These are phyloP conservation scores for Elgaria multicarinata DNA, from an alignment of 2,113 vertebrate species.

Conservation along the genomic window DNA sequence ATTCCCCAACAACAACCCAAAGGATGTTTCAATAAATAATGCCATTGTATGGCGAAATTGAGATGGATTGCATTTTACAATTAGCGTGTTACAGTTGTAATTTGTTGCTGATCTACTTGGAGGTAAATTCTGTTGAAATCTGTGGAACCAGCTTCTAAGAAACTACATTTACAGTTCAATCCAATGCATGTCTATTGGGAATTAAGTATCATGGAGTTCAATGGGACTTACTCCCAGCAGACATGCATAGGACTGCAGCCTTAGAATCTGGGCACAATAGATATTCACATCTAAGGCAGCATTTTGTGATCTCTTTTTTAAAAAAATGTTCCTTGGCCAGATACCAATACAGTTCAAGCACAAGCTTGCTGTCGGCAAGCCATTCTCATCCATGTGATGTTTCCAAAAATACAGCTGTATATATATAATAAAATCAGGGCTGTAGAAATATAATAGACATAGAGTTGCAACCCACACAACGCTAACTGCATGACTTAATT, in stretches of 20 bases:
- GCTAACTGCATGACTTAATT: too few species aligned
- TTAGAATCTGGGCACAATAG: not conserved
- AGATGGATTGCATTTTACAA: slow-evolving; percentile 29
- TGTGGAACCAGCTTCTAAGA: not conserved
- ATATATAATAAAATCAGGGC: not conserved
- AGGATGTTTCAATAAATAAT: slow-evolving; percentile 65
- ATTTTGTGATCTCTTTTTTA: not conserved
- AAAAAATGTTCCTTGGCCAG: not conserved
- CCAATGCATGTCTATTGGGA: too few species aligned
- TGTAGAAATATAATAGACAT: not conserved
- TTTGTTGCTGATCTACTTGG: not conserved
- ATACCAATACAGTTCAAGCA: not conserved
- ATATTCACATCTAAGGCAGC: not conserved
- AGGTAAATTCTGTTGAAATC: not conserved
- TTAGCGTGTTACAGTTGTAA: not conserved
- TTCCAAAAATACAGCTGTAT: not conserved
- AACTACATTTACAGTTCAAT: too few species aligned
- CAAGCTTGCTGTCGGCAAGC: not conserved
- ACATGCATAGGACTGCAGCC: too few species aligned
- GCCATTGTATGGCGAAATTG: slow-evolving; percentile 23
- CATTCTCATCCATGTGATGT: not conserved
- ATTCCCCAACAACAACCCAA: slow-evolving; percentile 48
- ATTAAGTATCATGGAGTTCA: too few species aligned
- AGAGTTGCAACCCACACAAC: not conserved
- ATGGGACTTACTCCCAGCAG: too few species aligned